Evolutionary conservation across 2,113 vertebrate genomes (phyloP).

Genomic region (Paramisgurnus dabryanus): DNA sequence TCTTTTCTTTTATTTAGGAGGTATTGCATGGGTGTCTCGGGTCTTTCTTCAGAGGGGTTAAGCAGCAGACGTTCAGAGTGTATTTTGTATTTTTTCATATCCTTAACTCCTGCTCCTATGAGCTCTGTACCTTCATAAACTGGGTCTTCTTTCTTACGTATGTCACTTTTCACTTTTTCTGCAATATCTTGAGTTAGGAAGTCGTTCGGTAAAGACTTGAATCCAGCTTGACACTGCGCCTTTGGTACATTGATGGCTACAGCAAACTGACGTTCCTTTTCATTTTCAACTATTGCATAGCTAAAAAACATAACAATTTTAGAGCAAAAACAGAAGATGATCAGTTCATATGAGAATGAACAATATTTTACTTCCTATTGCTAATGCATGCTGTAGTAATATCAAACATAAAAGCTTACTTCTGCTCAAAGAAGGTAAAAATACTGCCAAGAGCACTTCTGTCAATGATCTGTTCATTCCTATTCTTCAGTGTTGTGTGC

Average conservation of each 20-base stretch:
- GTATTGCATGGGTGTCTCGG: too few species aligned
- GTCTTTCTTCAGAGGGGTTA: too few species aligned
- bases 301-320: background rate
- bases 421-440: background rate
- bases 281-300: background rate
- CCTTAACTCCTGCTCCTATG: background rate
- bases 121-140: background rate
- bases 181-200: background rate
- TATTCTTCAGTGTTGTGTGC: background rate
- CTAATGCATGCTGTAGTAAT: too few species aligned
- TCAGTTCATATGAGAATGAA: too few species aligned
- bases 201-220: background rate
- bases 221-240: background rate
- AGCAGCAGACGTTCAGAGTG: too few species aligned
- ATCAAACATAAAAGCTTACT: background rate
- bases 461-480: background rate
- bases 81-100: too few species aligned
- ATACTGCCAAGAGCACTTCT: background rate
- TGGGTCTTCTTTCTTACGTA: background rate
- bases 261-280: background rate
- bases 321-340: too few species aligned
- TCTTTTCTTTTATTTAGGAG: too few species aligned
- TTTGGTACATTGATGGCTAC: conserved; percentile 3
- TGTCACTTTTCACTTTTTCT: background rate
- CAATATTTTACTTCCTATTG: too few species aligned